Percentiles rank a stretch among this genome's conserved stretches.
These are phyloP conservation scores for Acropora tenuis DNA, from an alignment of 64 coral and sea anemone species.

Conservation along the genomic window DNA sequence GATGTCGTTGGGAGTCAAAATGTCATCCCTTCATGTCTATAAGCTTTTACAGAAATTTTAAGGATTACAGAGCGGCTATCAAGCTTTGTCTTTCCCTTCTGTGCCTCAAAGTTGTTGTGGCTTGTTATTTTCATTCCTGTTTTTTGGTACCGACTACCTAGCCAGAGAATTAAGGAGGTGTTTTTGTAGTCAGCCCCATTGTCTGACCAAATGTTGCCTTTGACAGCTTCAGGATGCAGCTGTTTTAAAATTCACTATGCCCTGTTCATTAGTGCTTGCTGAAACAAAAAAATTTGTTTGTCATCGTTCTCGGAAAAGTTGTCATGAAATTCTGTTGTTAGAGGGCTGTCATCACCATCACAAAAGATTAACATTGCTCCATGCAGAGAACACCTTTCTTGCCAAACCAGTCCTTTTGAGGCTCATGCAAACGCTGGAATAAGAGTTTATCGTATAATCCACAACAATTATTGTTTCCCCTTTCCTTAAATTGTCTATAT, in stretches of 20 bases:
- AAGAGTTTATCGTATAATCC: slow-evolving; percentile 56
- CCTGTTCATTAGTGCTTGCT: slow-evolving; percentile 27
- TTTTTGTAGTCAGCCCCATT: slow-evolving; percentile 72
- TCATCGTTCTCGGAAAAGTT: slow-evolving; percentile 47
- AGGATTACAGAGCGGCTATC: slow-evolving; percentile 66
- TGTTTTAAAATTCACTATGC: slow-evolving; percentile 48
- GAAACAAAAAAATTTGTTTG: slow-evolving; percentile 63
- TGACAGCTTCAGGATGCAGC: not conserved
- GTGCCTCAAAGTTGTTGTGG: slow-evolving; percentile 53
- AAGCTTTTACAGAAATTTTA: slow-evolving; percentile 38
- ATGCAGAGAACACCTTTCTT: slow-evolving; percentile 54
- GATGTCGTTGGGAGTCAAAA: too few species aligned
- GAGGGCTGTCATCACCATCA: not conserved
- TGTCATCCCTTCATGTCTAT: too few species aligned
- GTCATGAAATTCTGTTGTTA: slow-evolving; percentile 64
- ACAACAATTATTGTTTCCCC: slow-evolving; percentile 10
- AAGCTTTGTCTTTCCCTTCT: slow-evolving; percentile 71
- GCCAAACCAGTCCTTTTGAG: slow-evolving; percentile 57
- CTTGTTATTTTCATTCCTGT: slow-evolving; percentile 29
- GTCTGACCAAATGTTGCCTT: slow-evolving; percentile 51
- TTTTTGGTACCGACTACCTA: not conserved
- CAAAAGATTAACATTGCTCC: slow-evolving; percentile 48
- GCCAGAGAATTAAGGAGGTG: slow-evolving; percentile 43
- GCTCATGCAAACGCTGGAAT: slow-evolving; percentile 25
- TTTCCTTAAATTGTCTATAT: slow-evolving; percentile 25